Percentiles rank a stretch among this genome's conserved stretches.
These are phyloP conservation scores for Aspidiotus destructor DNA, from an alignment of 2,888 invertebrate species.

Conservation along the genomic window DNA sequence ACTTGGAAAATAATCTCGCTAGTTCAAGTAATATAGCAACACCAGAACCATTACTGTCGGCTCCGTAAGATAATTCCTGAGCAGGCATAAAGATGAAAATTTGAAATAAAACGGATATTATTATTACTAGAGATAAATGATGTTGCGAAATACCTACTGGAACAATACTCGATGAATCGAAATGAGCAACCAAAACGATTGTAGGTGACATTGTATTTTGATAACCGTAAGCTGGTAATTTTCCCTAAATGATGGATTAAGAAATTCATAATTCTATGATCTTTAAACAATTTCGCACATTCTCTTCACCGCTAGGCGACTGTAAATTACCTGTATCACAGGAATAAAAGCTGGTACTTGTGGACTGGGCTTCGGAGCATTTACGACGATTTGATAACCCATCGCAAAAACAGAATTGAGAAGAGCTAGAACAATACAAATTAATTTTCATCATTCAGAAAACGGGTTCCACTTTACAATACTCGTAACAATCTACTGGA, in stretches of 20 bases:
- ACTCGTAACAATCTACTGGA: not conserved
- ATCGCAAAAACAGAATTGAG: constrained; percentile 82
- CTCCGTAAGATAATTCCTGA: constrained; percentile 76
- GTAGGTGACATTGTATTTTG: constrained; percentile 58
- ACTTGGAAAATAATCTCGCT: constrained; percentile 73
- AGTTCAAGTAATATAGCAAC: constrained; percentile 78
- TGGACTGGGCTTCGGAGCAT: constrained; percentile 58
- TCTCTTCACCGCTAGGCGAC: constrained; percentile 1
- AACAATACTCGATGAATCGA: constrained; percentile 79
- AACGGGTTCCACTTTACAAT: not conserved
- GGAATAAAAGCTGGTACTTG: constrained; percentile 72
- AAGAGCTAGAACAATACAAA: constrained; percentile 49
- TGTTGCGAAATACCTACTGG: constrained; percentile 57
- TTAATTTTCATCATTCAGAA: not conserved
- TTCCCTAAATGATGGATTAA: constrained; percentile 51
- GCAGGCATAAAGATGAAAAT: not conserved
- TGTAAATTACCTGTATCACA: constrained; percentile 50
- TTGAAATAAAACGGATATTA: not conserved
- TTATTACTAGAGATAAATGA: constrained; percentile 1
- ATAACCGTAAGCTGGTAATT: constrained; percentile 62
- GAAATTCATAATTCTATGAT: not conserved
- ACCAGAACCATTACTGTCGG: constrained; percentile 88
- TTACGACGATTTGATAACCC: constrained; percentile 85
- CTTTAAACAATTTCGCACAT: no score
- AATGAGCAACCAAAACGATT: constrained; percentile 83